Evolutionary conservation across 2,113 vertebrate species (phyloP).

Genomic region (Tyto alba): DNA sequence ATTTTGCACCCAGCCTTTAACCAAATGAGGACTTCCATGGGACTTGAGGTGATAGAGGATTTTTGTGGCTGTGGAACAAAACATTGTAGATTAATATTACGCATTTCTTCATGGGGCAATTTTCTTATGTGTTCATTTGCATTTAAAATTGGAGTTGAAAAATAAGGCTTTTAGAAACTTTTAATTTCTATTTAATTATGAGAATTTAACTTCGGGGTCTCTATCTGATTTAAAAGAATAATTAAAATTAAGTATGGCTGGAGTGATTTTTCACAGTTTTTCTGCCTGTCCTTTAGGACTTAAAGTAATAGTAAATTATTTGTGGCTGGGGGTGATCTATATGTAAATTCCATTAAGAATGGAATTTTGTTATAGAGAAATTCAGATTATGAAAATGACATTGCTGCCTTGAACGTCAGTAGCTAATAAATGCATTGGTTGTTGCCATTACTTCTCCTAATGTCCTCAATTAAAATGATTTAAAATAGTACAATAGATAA

Average conservation of each 20-base stretch:
- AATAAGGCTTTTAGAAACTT: slow-evolving; percentile 80
- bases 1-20: background rate
- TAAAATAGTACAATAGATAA: slow-evolving; percentile 92
- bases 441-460: slow-evolving; percentile 88
- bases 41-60: background rate
- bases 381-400: slow-evolving; percentile 84
- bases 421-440: slow-evolving; percentile 78
- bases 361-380: slow-evolving; percentile 78
- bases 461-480: slow-evolving; percentile 86
- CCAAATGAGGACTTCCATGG: background rate
- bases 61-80: background rate
- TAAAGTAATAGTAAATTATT: slow-evolving; percentile 87
- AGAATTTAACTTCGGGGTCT: slow-evolving; percentile 83
- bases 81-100: background rate
- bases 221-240: slow-evolving; percentile 91
- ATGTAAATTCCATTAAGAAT: slow-evolving; percentile 88
- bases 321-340: slow-evolving; percentile 82
- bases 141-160: slow-evolving; percentile 77
- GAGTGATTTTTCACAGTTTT: slow-evolving; percentile 81
- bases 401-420: slow-evolving; percentile 68
- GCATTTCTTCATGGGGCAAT: slow-evolving; percentile 22
- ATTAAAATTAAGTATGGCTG: slow-evolving; percentile 94
- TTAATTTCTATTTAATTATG: slow-evolving; percentile 86
- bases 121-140: slow-evolving; percentile 67
- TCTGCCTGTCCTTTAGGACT: slow-evolving; percentile 82